phyloP scores from a whole-genome alignment of 2,113 vertebrate species.

The Neogobius melanostomus region DNA sequence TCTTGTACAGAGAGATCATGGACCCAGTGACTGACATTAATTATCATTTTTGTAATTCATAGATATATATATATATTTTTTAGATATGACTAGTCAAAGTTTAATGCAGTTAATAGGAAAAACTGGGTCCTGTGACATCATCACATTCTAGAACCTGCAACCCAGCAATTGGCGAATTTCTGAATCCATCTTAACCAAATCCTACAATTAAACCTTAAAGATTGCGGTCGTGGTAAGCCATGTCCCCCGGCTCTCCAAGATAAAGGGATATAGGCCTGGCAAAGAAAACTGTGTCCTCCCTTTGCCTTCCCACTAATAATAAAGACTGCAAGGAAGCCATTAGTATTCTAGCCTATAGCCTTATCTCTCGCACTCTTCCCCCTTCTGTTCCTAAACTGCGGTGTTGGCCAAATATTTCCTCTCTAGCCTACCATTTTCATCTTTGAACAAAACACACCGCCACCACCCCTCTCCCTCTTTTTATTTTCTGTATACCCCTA shows the following conservation, averaged over 20 bases:
- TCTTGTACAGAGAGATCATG: no score
- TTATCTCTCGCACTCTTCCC: conserved; percentile 22
- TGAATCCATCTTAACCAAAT: neutral
- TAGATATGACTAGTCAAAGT: no score
- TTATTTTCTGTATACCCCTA: conserved; percentile 16
- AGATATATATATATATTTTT: no score
- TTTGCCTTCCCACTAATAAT: conserved; percentile 14
- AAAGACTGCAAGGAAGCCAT: conserved; percentile 36
- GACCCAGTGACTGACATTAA: no score
- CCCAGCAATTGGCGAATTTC: neutral
- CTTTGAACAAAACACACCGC: conserved; percentile 9
- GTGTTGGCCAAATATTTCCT: conserved; percentile 47
- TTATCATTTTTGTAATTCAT: no score
- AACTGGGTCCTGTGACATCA: no score
- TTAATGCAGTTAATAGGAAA: no score
- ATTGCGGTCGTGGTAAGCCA: neutral
- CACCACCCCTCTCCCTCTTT: neutral
- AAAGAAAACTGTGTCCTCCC: conserved; percentile 16
- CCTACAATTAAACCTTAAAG: neutral
- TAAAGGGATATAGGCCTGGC: conserved; percentile 7
- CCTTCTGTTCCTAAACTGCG: conserved; percentile 21
- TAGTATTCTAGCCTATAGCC: conserved; percentile 37
- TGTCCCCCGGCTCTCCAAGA: neutral
- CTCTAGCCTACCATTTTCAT: conserved; percentile 36
- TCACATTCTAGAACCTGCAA: no score